Conservation (phyloP, 2,113 vertebrate genomes). For the Rhineura floridana region DNA sequence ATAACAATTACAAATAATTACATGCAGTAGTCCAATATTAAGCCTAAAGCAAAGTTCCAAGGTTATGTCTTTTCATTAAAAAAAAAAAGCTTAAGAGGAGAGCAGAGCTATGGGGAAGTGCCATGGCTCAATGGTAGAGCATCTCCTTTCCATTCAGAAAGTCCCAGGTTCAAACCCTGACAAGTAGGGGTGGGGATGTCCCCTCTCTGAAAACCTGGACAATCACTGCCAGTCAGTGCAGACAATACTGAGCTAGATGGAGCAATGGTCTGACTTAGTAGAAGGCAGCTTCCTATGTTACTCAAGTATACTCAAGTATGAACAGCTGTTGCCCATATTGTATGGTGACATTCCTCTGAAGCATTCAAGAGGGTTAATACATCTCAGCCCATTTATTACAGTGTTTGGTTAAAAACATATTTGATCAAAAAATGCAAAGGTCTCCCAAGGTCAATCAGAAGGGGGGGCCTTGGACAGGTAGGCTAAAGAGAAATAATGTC, state of each 20-base stretch:
- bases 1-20: neutral
- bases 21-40: neutral
- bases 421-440: constrained; percentile 73
- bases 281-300: neutral
- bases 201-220: neutral
- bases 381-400: constrained; percentile 59
- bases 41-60: neutral
- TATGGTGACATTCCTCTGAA: neutral
- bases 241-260: too few relatives aligned
- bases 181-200: neutral
- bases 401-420: constrained; percentile 56
- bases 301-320: neutral
- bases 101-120: neutral
- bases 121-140: neutral
- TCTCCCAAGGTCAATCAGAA: constrained; percentile 71
- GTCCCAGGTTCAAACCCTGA: too few relatives aligned
- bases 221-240: too few relatives aligned
- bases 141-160: too few relatives aligned
- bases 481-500: constrained; percentile 77
- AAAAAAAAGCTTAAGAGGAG: neutral
- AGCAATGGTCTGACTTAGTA: too few relatives aligned
- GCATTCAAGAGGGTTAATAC: constrained; percentile 41
- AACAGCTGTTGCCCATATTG: neutral
- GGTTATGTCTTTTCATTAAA: neutral
- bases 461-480: constrained; percentile 72